Evolutionary conservation across 1,140 invertebrate species (phyloP), one percentile per base, ranked within the genome.

Genomic region (Drosophila gunungcola): DNA sequence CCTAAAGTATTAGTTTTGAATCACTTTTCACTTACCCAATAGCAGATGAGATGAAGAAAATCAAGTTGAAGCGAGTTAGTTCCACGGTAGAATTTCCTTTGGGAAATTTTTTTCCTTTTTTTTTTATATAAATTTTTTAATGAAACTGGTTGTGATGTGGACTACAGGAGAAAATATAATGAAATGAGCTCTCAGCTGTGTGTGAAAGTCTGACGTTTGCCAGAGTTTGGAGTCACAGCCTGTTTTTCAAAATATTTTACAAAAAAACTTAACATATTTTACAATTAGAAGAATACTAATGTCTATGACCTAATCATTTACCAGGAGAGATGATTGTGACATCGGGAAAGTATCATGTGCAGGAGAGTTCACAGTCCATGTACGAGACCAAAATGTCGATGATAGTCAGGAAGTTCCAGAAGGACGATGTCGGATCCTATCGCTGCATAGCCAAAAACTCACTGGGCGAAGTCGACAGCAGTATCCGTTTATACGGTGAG

Each of bases 361-460:
- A 97, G 82, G 94, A 95, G 57, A 92, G 93, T 4, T 93, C 93
- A 41, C 95, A 96, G 80, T 97, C 96, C 11, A 93, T 95, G 51
- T 97, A 98, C 88, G 96, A 97, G 91, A 95, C 97, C 5, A 95
- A 95, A 60, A 97, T 99, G 96, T 94, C 95, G 48, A 93, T 99
- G 65, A 96, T 94, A 42, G 97, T 99, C 64, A 94, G 95, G 29
- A 95, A 96, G 85, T 94, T 99, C 45, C 95, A 96, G 51, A 93
- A 94, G 67, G 94, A 95, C 27, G 98, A 99, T 92, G 95, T 96
- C 39, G 97, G 97, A 16, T 95, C 95, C 0, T 98, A 98, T 93
- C 94, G 94, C 49, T 99, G 98, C 90, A 96, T 98, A 41, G 97
- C 97, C 4, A 97, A 98, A 83, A 99, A 98, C 93, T 96, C 96